Percentiles rank a stretch among this genome's conserved stretches.
phyloP scores from a whole-genome alignment of 1,140 invertebrate species.

The Dendroctonus valens region DNA sequence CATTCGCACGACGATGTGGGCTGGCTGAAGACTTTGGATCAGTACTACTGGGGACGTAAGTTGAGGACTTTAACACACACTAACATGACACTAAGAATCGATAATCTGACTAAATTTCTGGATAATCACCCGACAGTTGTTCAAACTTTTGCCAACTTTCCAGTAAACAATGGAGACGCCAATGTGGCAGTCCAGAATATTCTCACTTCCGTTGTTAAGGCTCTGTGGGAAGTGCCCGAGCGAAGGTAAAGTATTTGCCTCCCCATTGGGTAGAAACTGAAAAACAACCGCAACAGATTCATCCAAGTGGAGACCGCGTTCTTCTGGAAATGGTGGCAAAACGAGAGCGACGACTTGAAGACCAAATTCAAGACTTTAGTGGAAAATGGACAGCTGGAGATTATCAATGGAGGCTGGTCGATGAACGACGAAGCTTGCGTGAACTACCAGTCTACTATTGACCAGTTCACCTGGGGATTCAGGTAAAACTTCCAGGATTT shows the following conservation, averaged over 20 bases:
- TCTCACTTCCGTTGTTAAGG: slow-evolving; percentile 53
- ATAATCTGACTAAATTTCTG: too few relatives aligned
- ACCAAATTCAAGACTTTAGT: slow-evolving; percentile 50
- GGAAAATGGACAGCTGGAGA: slow-evolving; percentile 68
- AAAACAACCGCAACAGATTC: slow-evolving; percentile 31
- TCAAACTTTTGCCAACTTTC: too few relatives aligned
- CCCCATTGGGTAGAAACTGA: slow-evolving; percentile 2
- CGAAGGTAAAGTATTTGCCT: slow-evolving; percentile 54
- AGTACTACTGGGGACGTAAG: slow-evolving; percentile 69
- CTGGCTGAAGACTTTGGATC: slow-evolving; percentile 81
- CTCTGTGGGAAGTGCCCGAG: slow-evolving; percentile 68
- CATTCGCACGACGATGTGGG: slow-evolving; percentile 78
- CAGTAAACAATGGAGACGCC: slow-evolving; percentile 9
- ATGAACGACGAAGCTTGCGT: slow-evolving; percentile 81
- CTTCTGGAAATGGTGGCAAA: slow-evolving; percentile 68
- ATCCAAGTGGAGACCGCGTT: slow-evolving; percentile 47
- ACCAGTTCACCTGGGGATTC: slow-evolving; percentile 70
- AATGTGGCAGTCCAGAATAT: slow-evolving; percentile 72
- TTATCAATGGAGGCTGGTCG: slow-evolving; percentile 69
- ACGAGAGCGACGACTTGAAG: slow-evolving; percentile 56
- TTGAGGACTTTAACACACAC: too few relatives aligned
- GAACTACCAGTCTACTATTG: slow-evolving; percentile 81
- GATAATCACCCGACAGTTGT: too few relatives aligned
- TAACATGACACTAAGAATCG: too few relatives aligned
- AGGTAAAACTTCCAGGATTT: slow-evolving; percentile 47